Base-by-base conservation (phyloP, 2,888 invertebrate species). In the Amblyjoppa proteus region DNA sequence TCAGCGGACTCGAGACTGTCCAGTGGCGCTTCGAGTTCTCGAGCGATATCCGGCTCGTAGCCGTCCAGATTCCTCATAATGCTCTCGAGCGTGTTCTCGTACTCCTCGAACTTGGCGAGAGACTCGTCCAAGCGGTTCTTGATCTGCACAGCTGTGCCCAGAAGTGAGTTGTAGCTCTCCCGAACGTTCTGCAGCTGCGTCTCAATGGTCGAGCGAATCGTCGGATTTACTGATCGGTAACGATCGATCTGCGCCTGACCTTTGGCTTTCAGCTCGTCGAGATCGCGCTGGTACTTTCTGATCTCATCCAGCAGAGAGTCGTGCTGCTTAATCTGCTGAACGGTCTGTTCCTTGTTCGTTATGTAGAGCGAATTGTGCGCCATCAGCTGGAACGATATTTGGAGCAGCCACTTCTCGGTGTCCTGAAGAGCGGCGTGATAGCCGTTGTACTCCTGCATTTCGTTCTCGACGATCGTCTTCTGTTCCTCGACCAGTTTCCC, bases 331-430 rank as follows among this genome's bases (percentile, higher is more conserved):
- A 99, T 96, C 94, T 99, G 98, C 88, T 98, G 97, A 90, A 97
- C 96, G 0, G 98, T 98, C 93, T 99, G 98, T 89, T 98, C 97
- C 81, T 98, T 96, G 91, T 98, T 98, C 5, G 97, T 97, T 85
- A 99, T 98, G 92, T 98, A 98, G 28, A 99, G 95, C 0, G 98
- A 98, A 93, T 99, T 99, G 92, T 99, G 98, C 0, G 98, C 98
- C 98, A 99, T 99, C 0, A 99, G 95, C 92, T 98, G 98, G 96
- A 99, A 98, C 1, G 98, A 98, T 75, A 98, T 97, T 94, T 99
- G 98, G 34, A 99, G 94, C 69, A 99, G 94, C 99, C 99, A 99
- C 93, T 99, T 99, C 93, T 99, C 99, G 0, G 97, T 97, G 90
- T 99, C 98, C 95, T 99, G 99, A 34, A 99, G 95, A 13, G 97